Base-by-base conservation (phyloP, 2,113 vertebrate genomes). In the Ascaphus truei region DNA sequence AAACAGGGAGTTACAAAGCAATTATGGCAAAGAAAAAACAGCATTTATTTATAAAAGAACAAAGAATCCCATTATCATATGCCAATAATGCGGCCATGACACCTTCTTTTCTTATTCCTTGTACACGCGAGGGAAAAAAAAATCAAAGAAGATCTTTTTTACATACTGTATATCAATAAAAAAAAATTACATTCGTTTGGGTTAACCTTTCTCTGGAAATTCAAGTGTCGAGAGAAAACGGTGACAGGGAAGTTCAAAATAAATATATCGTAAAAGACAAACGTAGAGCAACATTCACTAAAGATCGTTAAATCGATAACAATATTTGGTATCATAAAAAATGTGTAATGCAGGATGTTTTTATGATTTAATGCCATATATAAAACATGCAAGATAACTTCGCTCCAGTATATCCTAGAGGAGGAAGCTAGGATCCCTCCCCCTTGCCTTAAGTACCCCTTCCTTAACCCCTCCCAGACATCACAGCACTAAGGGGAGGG, bases 141-240 rank as follows among this genome's bases (percentile, higher is more conserved):
- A 36, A 22, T 12, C 8, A 16, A 48, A 23, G n/a, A n/a, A 47
- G 10, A 5, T 11, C 22, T 63, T 25, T 64, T 64, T 37, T 11
- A 37, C 25, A 10, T 20, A n/a, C n/a, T n/a, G n/a, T n/a, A n/a
- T n/a, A 5, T 15, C 13, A 18, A 12, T 52, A 22, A 62, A 36
- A 10, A 51, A 36, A 36, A 37, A 64, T n/a, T 48, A 23, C 62
- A 52, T 52, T 64, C n/a, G 47, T 52, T 51, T 37, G 52, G 45
- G 20, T 63, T 64, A 64, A 64, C 45, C 45, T 52, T 22, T 16
- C n/a, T n/a, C n/a, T n/a, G n/a, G n/a, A n/a, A n/a, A n/a, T n/a
- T n/a, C n/a, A n/a, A 13, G 15, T 23, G 60, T 34, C 4, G 39
- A 39, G 6, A 26, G 30, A 37, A 30, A 23, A 7, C 10, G 18